Base-by-base conservation (phyloP, 2,113 vertebrate genomes). In the Brevimyrus niger region DNA sequence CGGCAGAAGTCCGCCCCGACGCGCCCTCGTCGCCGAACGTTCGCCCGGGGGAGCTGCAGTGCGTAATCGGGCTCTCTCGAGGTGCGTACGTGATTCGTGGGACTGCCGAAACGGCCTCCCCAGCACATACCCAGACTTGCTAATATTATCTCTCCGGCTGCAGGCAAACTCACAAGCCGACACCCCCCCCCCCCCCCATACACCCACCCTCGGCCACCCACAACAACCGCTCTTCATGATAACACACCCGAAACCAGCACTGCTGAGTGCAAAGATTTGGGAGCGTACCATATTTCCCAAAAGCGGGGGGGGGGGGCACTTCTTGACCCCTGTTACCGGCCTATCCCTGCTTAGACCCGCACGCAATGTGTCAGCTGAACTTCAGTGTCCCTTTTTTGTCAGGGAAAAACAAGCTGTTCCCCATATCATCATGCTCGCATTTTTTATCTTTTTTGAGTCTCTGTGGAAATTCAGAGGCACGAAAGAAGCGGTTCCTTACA, bases 181-280 rank as follows among this genome's bases (percentile, higher is more conserved):
- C 38, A 31, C 31, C n/a, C 11, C 69, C 31, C 69, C 17, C 13
- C 38, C 13, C 11, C 38, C 73, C 35, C 8, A n/a, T n/a, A n/a
- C n/a, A n/a, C 42, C 6, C 44, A 1, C 51, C 51, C 51, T 53
- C 0, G 51, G 53, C 53, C 53, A 21, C 53, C 76, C 84, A 86
- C 21, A 35, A 55, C n/a, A 51, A 87, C 17, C 13, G 31, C 53
- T 61, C 35, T n/a, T 87, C 87, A 4, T 19, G 17, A 17, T 15
- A 61, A 44, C 87, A 87, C 38, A 87, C 87, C 51, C 87, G 44
- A 44, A 23, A 87, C 50, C 42, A 87, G 35, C 87, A 87, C 17
- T 23, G 9, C 35, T 44, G 55, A 87, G 21, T 58, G 87, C n/a
- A 50, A 42, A 58, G 50, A 21, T 55, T 31, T 87, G 3, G 21